These are phyloP conservation scores for Unio delphinus DNA, from an alignment of 2,888 invertebrate genomes.

Conservation along the genomic window DNA sequence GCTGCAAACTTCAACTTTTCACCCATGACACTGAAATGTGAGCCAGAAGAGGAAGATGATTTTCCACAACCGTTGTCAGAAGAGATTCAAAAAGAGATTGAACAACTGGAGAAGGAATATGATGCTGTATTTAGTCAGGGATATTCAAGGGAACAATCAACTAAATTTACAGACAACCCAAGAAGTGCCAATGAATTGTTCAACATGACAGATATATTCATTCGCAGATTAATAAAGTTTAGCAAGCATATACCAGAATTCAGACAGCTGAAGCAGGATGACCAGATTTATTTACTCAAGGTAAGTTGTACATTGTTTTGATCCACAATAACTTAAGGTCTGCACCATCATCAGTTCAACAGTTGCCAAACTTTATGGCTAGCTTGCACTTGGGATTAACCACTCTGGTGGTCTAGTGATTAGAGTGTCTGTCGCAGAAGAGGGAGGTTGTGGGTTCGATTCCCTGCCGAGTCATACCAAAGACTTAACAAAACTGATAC, in stretches of 20 bases:
- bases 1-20: constrained; percentile 23
- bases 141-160: constrained; percentile 49
- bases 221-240: constrained; percentile 81
- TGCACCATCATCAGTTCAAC: too few relatives aligned
- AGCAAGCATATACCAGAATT: constrained; percentile 80
- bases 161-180: constrained; percentile 50
- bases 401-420: too few relatives aligned
- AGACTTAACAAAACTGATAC: too few relatives aligned
- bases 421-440: too few relatives aligned
- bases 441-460: too few relatives aligned
- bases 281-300: constrained; percentile 88
- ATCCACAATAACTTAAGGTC: too few relatives aligned
- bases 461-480: too few relatives aligned
- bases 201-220: constrained; percentile 72
- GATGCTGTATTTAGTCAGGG: constrained; percentile 52
- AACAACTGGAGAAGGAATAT: constrained; percentile 37
- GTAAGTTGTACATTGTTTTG: constrained; percentile 30
- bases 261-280: constrained; percentile 93
- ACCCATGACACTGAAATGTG: constrained; percentile 11
- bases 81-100: constrained; percentile 38
- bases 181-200: constrained; percentile 57
- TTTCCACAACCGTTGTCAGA: constrained; percentile 22
- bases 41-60: constrained; percentile 29
- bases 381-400: too few relatives aligned
- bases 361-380: too few relatives aligned